These are phyloP conservation scores for Euzetes globulus DNA, from an alignment of 2,888 invertebrate genomes.

Conservation along the genomic window DNA sequence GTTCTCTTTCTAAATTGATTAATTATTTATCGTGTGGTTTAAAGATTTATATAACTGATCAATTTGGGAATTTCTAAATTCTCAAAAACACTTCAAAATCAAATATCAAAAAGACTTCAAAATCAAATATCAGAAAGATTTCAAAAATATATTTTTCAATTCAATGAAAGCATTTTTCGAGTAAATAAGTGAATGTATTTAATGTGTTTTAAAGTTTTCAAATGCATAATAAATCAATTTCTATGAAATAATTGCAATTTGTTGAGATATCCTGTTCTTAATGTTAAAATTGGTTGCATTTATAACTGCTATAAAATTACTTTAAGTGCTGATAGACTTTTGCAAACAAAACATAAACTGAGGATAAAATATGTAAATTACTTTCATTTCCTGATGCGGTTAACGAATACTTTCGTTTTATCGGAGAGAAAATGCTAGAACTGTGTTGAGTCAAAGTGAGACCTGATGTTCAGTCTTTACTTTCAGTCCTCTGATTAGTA, in stretches of 20 bases:
- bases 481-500: constrained; percentile 16
- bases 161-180: neutral
- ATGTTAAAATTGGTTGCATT: neutral
- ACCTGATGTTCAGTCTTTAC: too few species aligned
- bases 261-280: constrained; percentile 29
- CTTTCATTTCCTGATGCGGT: constrained; percentile 28
- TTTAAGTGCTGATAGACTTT: constrained; percentile 3
- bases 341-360: constrained; percentile 18
- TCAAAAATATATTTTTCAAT: too few species aligned
- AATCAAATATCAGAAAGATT: too few species aligned
- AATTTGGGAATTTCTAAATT: too few species aligned
- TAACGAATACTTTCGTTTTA: neutral
- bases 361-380: constrained; percentile 29
- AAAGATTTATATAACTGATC: too few species aligned
- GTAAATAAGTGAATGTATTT: neutral
- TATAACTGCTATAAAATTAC: constrained; percentile 19
- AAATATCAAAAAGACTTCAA: too few species aligned
- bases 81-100: too few species aligned
- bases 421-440: neutral
- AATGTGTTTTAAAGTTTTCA: neutral
- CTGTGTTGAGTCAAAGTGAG: too few species aligned
- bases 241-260: constrained; percentile 17
- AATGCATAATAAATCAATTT: constrained; percentile 19
- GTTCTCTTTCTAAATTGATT: too few species aligned
- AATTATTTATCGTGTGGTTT: too few species aligned